These are phyloP conservation scores for Nicator chloris DNA, from an alignment of 2,113 vertebrate species.

Conservation along the genomic window DNA sequence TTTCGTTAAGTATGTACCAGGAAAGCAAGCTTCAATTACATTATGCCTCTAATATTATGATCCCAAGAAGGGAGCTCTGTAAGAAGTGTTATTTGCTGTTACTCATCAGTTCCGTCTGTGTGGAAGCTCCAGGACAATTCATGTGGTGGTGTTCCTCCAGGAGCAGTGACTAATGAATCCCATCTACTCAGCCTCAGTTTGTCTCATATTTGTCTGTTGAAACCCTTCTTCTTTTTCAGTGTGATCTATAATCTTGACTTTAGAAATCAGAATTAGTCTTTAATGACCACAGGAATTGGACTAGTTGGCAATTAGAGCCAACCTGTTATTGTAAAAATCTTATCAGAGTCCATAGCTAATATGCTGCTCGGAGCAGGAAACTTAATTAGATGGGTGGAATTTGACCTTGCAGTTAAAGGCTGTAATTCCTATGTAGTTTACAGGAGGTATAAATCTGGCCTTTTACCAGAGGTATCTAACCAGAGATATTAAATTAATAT, in stretches of 20 bases:
- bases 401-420: not conserved
- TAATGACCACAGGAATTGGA: not conserved
- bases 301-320: not conserved
- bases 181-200: not conserved
- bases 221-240: not conserved
- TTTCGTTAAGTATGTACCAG: not conserved
- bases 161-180: slow-evolving; percentile 1
- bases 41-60: not conserved
- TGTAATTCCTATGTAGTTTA: not conserved
- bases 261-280: not conserved
- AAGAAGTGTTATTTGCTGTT: not conserved
- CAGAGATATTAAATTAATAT: not conserved
- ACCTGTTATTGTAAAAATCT: not conserved
- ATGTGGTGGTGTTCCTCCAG: not conserved
- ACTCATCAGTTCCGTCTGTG: not conserved
- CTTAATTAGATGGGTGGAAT: not conserved
- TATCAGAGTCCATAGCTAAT: not conserved
- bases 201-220: not conserved
- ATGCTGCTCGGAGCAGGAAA: not conserved
- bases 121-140: not conserved
- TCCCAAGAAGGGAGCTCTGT: not conserved
- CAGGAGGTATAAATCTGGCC: not conserved
- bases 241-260: not conserved
- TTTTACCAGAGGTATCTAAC: not conserved
- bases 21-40: not conserved